phyloP scores from a whole-genome alignment of 1,140 invertebrate species.

The Drosophila melanica region DNA sequence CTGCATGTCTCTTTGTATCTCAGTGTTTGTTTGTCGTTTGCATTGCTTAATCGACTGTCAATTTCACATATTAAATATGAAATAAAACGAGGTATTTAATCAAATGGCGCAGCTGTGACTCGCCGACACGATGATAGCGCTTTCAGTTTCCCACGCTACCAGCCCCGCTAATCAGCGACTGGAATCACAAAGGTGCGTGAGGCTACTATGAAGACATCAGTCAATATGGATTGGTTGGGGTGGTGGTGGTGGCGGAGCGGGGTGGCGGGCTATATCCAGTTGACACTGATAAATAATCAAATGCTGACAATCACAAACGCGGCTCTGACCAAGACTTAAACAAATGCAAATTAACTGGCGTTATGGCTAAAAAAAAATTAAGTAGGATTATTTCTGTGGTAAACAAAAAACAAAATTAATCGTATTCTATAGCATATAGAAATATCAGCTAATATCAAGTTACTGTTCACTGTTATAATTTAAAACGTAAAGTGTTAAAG shows the following conservation, averaged over 20 bases:
- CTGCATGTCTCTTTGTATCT: slow-evolving; percentile 25
- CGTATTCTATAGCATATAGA: too few relatives aligned
- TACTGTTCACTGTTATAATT: too few relatives aligned
- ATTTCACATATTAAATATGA: slow-evolving; percentile 82
- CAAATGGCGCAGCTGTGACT: slow-evolving; percentile 61
- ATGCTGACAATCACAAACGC: slow-evolving; percentile 12
- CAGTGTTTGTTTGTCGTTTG: slow-evolving; percentile 60
- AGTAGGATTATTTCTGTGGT: background rate
- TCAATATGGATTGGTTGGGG: background rate
- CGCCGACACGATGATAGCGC: slow-evolving; percentile 47
- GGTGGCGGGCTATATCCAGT: background rate
- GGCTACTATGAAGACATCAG: slow-evolving; percentile 62
- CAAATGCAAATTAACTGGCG: slow-evolving; percentile 18
- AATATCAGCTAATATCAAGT: too few relatives aligned
- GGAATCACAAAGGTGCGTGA: slow-evolving; percentile 45
- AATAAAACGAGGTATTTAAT: slow-evolving; percentile 81
- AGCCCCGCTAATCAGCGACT: slow-evolving; percentile 18
- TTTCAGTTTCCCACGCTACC: slow-evolving; percentile 72
- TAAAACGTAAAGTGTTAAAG: too few relatives aligned
- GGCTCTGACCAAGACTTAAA: slow-evolving; percentile 3
- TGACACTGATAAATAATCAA: slow-evolving; percentile 51
- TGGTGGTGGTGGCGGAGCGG: background rate
- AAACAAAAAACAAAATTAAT: background rate
- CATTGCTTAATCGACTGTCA: slow-evolving; percentile 80
- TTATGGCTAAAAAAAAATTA: background rate